These are phyloP conservation scores for Neofelis nebulosa DNA, from an alignment of 2,113 vertebrate genomes.

Conservation along the genomic window DNA sequence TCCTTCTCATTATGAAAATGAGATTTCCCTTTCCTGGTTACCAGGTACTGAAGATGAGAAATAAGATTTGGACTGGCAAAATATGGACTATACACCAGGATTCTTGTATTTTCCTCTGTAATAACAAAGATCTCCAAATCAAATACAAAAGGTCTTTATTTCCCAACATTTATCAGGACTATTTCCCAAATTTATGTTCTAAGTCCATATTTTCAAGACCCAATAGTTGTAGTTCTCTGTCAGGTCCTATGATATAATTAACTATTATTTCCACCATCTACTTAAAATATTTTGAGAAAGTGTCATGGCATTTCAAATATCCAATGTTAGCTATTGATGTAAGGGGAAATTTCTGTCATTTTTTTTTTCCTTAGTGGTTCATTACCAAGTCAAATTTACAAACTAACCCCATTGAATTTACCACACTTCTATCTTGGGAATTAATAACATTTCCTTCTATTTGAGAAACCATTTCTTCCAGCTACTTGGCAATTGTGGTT, in stretches of 20 bases:
- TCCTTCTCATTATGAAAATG: background rate
- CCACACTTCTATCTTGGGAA: conserved; percentile 57
- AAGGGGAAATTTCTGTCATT: conserved; percentile 32
- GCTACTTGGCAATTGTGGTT: conserved; percentile 47
- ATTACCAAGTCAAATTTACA: conserved; percentile 73
- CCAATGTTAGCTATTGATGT: conserved; percentile 42
- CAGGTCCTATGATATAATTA: background rate
- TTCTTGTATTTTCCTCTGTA: background rate
- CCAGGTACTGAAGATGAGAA: background rate
- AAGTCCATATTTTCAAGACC: background rate
- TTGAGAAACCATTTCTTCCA: conserved; percentile 61
- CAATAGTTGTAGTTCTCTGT: background rate
- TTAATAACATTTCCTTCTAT: conserved; percentile 62
- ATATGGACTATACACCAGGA: background rate
- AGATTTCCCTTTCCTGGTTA: background rate
- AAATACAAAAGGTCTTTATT: conserved; percentile 25
- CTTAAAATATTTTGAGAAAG: conserved; percentile 36
- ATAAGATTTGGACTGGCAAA: background rate
- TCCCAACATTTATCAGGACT: background rate
- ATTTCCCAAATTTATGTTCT: background rate
- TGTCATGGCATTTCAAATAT: conserved; percentile 3
- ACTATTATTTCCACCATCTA: conserved; percentile 12
- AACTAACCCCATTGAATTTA: conserved; percentile 62
- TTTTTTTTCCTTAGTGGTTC: background rate
- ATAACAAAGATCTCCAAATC: background rate